Conservation (phyloP, 1,140 invertebrate species). For the Monomorium pharaonis region DNA sequence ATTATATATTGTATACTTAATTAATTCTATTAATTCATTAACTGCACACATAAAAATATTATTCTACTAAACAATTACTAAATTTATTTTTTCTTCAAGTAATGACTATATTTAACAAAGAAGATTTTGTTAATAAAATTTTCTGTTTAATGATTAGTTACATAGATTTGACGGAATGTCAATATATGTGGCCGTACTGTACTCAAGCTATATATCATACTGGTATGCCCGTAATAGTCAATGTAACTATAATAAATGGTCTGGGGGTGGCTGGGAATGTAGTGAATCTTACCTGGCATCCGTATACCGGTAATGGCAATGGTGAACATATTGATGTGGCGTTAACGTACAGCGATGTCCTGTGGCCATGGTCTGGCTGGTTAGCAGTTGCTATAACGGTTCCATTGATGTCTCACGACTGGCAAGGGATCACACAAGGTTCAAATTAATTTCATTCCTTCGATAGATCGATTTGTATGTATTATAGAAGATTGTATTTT, state of each 20-base stretch:
- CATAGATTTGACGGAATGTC: conserved; percentile 96
- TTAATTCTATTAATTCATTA: conserved; percentile 27
- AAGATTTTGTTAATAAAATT: no score
- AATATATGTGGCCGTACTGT: conserved; percentile 99
- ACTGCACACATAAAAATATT: neutral
- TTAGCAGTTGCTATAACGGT: conserved; percentile 89
- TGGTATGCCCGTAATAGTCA: conserved; percentile 95
- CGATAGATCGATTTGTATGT: neutral
- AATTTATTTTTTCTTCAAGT: no score
- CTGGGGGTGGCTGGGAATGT: conserved; percentile 95
- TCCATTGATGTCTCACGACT: conserved; percentile 87
- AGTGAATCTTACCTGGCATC: conserved; percentile 90
- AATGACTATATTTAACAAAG: no score
- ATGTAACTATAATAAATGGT: conserved; percentile 96
- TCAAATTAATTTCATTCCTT: conserved; percentile 38
- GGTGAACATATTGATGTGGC: conserved; percentile 91
- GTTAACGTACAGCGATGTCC: conserved; percentile 91
- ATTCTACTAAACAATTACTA: no score
- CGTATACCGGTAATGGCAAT: conserved; percentile 90
- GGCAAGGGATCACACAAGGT: conserved; percentile 90
- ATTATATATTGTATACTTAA: neutral
- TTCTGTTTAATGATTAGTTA: conserved; percentile 86
- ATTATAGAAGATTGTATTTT: conserved; percentile 74
- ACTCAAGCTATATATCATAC: conserved; percentile 97
- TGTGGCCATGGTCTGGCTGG: conserved; percentile 99